Evolutionary conservation across 1,140 invertebrate species (phyloP).

Genomic region (Papilio glaucus): DNA sequence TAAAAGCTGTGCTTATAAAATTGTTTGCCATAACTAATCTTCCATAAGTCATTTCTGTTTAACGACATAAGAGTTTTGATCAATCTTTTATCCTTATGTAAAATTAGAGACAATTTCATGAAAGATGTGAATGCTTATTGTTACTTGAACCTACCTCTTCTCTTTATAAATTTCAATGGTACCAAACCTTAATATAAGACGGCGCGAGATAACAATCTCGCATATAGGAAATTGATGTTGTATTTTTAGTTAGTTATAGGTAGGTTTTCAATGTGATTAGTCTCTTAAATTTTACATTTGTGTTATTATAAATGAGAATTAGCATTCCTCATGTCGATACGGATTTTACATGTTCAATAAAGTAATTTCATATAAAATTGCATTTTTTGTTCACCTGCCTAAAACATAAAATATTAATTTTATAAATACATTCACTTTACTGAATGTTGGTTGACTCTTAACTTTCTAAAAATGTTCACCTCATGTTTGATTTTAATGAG

Average conservation of each 20-base stretch:
- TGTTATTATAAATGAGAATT: slow-evolving; percentile 84
- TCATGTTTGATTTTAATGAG: slow-evolving; percentile 10
- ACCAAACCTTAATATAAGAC: slow-evolving; percentile 81
- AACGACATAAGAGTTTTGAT: slow-evolving; percentile 72
- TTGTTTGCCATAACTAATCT: slow-evolving; percentile 70
- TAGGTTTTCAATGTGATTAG: slow-evolving; percentile 84
- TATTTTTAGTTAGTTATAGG: slow-evolving; percentile 84
- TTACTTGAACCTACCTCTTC: slow-evolving; percentile 82
- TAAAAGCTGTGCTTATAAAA: slow-evolving; percentile 72
- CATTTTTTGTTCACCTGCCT: slow-evolving; percentile 51
- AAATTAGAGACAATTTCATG: slow-evolving; percentile 79
- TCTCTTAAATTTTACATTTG: slow-evolving; percentile 83
- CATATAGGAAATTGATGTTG: slow-evolving; percentile 83
- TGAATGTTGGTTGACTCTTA: background rate
- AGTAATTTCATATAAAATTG: slow-evolving; percentile 84
- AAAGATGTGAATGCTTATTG: slow-evolving; percentile 65
- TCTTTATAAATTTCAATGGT: slow-evolving; percentile 83
- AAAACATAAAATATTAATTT: background rate
- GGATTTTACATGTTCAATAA: slow-evolving; percentile 85
- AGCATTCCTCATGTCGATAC: slow-evolving; percentile 84
- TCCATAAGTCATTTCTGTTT: slow-evolving; percentile 54
- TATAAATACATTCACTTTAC: slow-evolving; percentile 44
- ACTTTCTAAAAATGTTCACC: slow-evolving; percentile 23
- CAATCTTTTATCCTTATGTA: slow-evolving; percentile 72
- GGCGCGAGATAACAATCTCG: slow-evolving; percentile 53